These are phyloP conservation scores for Corydoras maculifer DNA, from an alignment of 2,113 vertebrate species.

Conservation along the genomic window DNA sequence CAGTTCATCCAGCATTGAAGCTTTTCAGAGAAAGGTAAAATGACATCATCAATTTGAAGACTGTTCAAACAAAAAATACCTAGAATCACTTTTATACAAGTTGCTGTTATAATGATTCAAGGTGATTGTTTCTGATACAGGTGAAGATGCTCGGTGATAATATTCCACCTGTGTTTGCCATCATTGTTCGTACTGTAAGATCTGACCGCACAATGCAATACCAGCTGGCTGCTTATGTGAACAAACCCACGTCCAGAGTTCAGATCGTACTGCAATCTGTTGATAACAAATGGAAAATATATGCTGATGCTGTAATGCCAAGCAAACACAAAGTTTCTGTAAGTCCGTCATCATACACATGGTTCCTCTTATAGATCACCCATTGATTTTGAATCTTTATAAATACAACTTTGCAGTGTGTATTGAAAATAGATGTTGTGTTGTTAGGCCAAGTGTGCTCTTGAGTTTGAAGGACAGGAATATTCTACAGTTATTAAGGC, in stretches of 20 bases:
- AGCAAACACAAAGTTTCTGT: constrained; percentile 70
- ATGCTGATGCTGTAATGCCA: constrained; percentile 62
- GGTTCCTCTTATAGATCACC: not conserved
- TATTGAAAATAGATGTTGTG: not conserved
- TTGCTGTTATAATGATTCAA: not conserved
- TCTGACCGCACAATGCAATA: constrained; percentile 59
- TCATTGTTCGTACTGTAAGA: constrained; percentile 58
- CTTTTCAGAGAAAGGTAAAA: constrained; percentile 29
- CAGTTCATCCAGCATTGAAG: constrained; percentile 39
- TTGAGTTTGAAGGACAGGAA: constrained; percentile 62
- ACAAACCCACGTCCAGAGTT: constrained; percentile 50
- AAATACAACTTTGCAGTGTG: not conserved
- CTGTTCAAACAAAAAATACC: not conserved
- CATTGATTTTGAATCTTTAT: not conserved
- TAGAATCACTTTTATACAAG: not conserved
- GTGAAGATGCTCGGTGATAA: constrained; percentile 57
- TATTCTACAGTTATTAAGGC: constrained; percentile 50
- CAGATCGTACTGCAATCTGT: constrained; percentile 67
- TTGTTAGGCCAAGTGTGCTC: constrained; percentile 56
- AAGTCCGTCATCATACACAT: constrained; percentile 40
- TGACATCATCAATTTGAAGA: not conserved
- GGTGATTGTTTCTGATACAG: constrained; percentile 43
- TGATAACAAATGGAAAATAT: constrained; percentile 67
- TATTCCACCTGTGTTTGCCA: constrained; percentile 54
- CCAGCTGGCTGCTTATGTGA: constrained; percentile 58